Conservation (phyloP, 64 coral and sea anemone species). For the Acropora tenuis region DNA sequence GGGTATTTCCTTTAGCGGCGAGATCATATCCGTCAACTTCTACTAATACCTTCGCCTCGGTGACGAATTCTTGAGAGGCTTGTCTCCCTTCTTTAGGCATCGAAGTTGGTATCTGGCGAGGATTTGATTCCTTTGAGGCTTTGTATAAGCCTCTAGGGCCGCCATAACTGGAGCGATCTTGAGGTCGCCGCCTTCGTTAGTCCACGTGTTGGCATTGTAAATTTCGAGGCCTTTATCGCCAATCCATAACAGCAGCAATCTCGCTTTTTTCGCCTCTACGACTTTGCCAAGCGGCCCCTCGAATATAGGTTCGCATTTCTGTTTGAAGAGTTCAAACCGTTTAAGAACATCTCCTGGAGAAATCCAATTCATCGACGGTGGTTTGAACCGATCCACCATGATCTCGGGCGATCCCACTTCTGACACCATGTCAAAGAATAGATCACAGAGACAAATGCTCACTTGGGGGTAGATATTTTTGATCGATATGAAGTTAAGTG, state of each 20-base stretch:
- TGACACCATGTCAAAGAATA: neutral
- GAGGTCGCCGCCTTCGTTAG: neutral
- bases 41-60: constrained; percentile 10
- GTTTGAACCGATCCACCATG: constrained; percentile 69
- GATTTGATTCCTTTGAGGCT: constrained; percentile 8
- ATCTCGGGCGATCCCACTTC: neutral
- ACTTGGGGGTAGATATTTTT: no score
- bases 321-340: constrained; percentile 69
- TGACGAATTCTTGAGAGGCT: constrained; percentile 39
- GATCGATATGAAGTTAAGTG: no score
- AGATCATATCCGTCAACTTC: constrained; percentile 33
- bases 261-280: constrained; percentile 60
- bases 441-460: neutral
- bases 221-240: constrained; percentile 65
- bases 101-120: neutral
- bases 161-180: constrained; percentile 1
- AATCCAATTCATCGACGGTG: constrained; percentile 69
- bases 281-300: constrained; percentile 40
- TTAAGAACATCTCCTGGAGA: constrained; percentile 63
- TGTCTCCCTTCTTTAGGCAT: neutral
- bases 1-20: constrained; percentile 43
- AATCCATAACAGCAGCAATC: constrained; percentile 64
- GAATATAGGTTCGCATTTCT: constrained; percentile 76
- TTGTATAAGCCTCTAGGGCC: constrained; percentile 18
- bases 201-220: constrained; percentile 63